Evolutionary conservation across 1,140 invertebrate genomes (phyloP), one percentile per base, ranked within the genome.

Genomic region (Rhopalosiphum padi): DNA sequence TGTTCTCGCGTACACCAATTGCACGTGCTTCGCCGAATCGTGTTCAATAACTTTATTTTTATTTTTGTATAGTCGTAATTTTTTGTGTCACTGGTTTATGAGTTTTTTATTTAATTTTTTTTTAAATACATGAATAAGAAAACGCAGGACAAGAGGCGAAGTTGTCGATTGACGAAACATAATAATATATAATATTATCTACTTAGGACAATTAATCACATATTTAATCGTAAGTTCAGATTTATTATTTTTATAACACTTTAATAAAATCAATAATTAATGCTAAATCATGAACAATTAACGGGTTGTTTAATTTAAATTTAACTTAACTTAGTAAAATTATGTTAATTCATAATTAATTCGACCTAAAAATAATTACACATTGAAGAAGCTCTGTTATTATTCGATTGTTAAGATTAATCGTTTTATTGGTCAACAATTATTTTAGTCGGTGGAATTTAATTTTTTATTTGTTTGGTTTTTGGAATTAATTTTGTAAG

Each of bases 1-100:
- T 23, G 41, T 91, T 91, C 77, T 51, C 46, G 9, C 35, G 77
- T 77, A 77, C 68, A 53, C 77, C 77, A 85, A 37, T 48, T 92
- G 77, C 91, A 93, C 91, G 91, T 93, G 91, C 82, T 93, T 35
- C 77, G 82, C n/a, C 91, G 82, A 53, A 82, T 77, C 90, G 68
- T 85, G 60, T 92, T 92, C 77, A 35, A 30, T 68, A n/a, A 68
- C 35, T 48, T 92, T 83, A 53, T 51, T 35, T 3, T 88, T 48
- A 2, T 23, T 55, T 53, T 90, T 53, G 87, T 88, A 53, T 88
- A 88, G 48, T 88, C 46, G 87, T 53, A n/a, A 53, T 53, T 88
- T 88, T 41, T 53, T 23, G 87, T 88, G 87, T 88, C n/a, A 48
- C 86, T 25, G 46, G 21, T 48, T 51, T 53, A 30, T 43, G 15